Percentiles rank a stretch among this genome's conserved stretches.
These are phyloP conservation scores for Isichthys henryi DNA, from an alignment of 2,113 vertebrate genomes.

Conservation along the genomic window DNA sequence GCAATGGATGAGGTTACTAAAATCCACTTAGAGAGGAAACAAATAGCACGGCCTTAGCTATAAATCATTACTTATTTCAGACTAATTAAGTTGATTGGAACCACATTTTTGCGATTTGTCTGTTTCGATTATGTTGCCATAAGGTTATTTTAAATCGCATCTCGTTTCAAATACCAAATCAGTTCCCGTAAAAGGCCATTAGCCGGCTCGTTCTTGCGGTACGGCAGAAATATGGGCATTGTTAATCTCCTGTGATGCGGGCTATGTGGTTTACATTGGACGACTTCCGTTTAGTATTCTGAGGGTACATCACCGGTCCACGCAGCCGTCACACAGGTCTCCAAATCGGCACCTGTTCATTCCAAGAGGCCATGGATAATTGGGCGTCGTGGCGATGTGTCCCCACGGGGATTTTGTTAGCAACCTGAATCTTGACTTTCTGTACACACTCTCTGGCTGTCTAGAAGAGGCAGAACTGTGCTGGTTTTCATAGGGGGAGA, in stretches of 20 bases:
- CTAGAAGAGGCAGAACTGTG: not conserved
- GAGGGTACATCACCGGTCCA: not conserved
- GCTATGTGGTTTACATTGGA: not conserved
- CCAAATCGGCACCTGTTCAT: not conserved
- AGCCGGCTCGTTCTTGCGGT: not conserved
- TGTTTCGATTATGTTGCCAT: not conserved
- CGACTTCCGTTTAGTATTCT: not conserved
- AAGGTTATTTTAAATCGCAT: not conserved
- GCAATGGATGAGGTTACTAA: not conserved
- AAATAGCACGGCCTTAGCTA: not conserved
- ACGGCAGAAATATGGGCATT: not conserved
- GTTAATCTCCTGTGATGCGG: not conserved
- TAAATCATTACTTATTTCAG: not conserved
- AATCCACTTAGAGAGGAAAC: not conserved
- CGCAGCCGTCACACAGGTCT: not conserved
- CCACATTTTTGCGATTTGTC: not conserved
- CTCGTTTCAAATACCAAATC: not conserved
- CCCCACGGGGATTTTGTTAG: not conserved
- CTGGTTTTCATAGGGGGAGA: not conserved
- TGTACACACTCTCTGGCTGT: not conserved
- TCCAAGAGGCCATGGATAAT: not conserved
- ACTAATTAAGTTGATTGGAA: not conserved
- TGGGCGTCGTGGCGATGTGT: not conserved
- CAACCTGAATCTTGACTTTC: not conserved
- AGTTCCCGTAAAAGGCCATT: not conserved